phyloP scores from a whole-genome alignment of 2,797 vertebrate species.

The Melanotaenia trifasciata region DNA sequence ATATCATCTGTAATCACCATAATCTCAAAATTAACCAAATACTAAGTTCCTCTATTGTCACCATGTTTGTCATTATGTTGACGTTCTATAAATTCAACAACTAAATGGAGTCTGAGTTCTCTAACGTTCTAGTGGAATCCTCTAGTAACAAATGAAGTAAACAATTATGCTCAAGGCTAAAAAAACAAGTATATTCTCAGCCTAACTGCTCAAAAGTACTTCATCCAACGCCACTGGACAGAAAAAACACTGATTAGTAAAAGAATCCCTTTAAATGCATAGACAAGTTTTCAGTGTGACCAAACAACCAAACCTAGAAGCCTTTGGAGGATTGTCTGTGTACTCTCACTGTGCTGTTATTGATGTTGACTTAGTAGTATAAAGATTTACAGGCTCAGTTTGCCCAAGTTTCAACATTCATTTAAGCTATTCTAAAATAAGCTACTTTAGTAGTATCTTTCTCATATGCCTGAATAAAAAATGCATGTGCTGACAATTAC shows the following conservation, averaged over 20 bases:
- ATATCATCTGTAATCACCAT: too few species aligned
- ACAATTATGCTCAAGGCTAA: too few species aligned
- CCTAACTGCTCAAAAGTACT: not conserved
- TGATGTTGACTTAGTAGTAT: slow-evolving; percentile 24
- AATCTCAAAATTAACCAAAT: too few species aligned
- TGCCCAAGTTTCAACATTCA: slow-evolving; percentile 17
- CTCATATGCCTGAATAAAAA: not conserved
- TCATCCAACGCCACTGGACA: not conserved
- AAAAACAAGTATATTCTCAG: too few species aligned
- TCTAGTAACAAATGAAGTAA: too few species aligned
- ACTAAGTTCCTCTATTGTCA: too few species aligned
- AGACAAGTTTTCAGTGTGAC: slow-evolving; percentile 45
- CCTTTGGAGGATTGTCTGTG: slow-evolving; percentile 30
- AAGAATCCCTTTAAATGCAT: slow-evolving; percentile 23
- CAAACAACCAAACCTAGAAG: slow-evolving; percentile 38
- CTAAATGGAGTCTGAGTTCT: too few species aligned
- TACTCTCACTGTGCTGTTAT: slow-evolving; percentile 36
- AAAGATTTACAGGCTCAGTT: slow-evolving; percentile 22
- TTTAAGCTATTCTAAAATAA: slow-evolving; percentile 7
- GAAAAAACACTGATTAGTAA: not conserved
- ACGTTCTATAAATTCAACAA: too few species aligned
- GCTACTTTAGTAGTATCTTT: slow-evolving; percentile 15
- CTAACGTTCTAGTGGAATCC: too few species aligned
- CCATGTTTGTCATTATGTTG: too few species aligned
- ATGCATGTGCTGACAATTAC: not conserved